Conservation (phyloP, 2,797 vertebrate species). For the Xenops minutus region DNA sequence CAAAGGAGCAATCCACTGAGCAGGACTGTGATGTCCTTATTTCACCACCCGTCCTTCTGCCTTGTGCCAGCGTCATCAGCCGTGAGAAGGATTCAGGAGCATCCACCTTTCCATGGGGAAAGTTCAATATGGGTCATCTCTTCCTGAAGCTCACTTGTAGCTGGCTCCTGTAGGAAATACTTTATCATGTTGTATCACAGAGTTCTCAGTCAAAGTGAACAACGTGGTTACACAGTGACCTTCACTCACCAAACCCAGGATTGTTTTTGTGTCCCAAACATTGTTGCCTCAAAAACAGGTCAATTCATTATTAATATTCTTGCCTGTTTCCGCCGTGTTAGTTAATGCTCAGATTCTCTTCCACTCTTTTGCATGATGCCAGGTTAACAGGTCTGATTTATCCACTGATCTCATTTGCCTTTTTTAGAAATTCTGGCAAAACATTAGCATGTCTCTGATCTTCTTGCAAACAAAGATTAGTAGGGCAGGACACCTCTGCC, state of each 20-base stretch:
- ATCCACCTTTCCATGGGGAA: not conserved
- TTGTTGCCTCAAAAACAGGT: not conserved
- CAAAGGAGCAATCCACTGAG: not conserved
- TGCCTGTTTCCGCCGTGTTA: not conserved
- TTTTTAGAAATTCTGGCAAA: slow-evolving; percentile 45
- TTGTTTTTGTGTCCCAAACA: not conserved
- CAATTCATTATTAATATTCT: not conserved
- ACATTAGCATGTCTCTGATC: slow-evolving; percentile 65
- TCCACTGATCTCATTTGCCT: slow-evolving; percentile 59
- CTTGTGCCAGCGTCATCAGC: accelerated
- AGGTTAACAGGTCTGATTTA: slow-evolving; percentile 54
- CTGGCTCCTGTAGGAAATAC: not conserved
- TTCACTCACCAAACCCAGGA: not conserved
- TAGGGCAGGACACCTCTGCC: slow-evolving; percentile 36
- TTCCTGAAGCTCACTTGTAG: not conserved
- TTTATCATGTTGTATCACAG: not conserved
- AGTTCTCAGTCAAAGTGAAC: not conserved
- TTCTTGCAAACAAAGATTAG: slow-evolving; percentile 56
- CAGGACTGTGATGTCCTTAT: not conserved
- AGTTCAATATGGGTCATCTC: not conserved
- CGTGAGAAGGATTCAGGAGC: not conserved
- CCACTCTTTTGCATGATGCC: slow-evolving; percentile 20
- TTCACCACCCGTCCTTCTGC: not conserved
- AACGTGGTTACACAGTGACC: not conserved
- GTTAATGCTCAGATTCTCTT: not conserved